A percentile compares a stretch with the other conserved stretches of the same genome.
phyloP scores from a whole-genome alignment of 2,797 vertebrate genomes.

The Ammospiza maritima region DNA sequence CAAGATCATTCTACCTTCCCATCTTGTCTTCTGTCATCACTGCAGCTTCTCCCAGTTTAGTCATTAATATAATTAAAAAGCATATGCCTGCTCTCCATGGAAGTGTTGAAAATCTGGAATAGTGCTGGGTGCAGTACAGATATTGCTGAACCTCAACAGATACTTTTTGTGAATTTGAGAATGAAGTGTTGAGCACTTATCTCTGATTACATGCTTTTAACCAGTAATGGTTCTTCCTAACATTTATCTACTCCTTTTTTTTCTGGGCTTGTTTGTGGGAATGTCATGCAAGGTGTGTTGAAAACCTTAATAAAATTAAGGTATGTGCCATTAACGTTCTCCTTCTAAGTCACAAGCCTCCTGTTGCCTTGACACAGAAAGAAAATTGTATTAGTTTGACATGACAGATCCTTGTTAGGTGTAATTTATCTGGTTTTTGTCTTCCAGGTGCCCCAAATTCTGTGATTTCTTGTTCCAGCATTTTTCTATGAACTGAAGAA shows the following conservation, averaged over 20 bases:
- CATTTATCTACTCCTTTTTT: background rate
- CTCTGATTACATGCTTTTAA: background rate
- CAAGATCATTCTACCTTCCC: background rate
- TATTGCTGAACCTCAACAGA: background rate
- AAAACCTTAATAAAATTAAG: constrained; percentile 11
- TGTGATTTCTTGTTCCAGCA: background rate
- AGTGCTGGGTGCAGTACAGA: background rate
- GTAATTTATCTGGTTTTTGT: background rate
- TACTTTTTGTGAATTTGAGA: background rate
- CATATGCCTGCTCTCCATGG: background rate
- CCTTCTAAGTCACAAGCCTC: background rate
- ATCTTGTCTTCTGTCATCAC: constrained; percentile 28
- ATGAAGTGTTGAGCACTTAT: background rate
- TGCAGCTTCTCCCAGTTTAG: constrained; percentile 11
- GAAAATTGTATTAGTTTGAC: background rate
- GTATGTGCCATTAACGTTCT: background rate
- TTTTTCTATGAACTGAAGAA: background rate
- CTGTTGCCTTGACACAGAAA: background rate
- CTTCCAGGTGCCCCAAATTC: background rate
- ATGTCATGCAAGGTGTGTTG: background rate
- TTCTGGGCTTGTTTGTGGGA: background rate
- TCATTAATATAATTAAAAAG: background rate
- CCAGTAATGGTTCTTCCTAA: background rate
- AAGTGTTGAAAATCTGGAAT: constrained; percentile 15
- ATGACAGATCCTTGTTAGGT: background rate